Conservation (phyloP, 1,140 invertebrate genomes). For the Centruroides vittatus region DNA sequence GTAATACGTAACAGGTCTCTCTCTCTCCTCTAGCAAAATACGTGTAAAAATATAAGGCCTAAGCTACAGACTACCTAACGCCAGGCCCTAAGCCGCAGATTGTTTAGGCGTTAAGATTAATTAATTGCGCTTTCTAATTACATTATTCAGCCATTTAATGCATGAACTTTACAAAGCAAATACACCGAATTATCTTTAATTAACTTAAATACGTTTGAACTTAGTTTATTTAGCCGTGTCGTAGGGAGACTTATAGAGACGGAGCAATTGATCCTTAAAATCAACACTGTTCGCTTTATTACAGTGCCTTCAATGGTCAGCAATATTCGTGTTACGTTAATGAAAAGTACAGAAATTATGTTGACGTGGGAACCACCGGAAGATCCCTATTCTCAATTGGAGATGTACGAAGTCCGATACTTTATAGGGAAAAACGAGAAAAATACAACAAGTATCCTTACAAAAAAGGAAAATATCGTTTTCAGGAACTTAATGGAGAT, state of each 20-base stretch:
- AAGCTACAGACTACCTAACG: too few relatives aligned
- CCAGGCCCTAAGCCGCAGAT: too few relatives aligned
- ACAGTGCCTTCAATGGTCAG: conserved; percentile 38
- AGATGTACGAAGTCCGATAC: conserved; percentile 44
- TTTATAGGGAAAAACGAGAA: conserved; percentile 58
- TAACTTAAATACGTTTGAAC: neutral
- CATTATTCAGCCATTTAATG: neutral
- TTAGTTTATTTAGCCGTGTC: neutral
- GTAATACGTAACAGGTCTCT: too few relatives aligned
- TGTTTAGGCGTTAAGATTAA: neutral
- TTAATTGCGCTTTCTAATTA: neutral
- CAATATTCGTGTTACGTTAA: conserved; percentile 61
- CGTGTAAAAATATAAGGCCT: too few relatives aligned
- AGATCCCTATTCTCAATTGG: conserved; percentile 34
- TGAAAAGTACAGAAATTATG: conserved; percentile 66
- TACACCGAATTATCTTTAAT: neutral
- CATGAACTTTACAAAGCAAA: neutral
- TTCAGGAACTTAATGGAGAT: conserved; percentile 58
- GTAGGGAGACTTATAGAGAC: too few relatives aligned
- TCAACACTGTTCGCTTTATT: too few relatives aligned
- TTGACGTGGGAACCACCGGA: conserved; percentile 73
- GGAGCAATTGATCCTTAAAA: too few relatives aligned
- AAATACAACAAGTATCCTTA: conserved; percentile 61
- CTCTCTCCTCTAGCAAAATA: too few relatives aligned
- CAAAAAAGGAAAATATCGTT: conserved; percentile 49